Conservation (phyloP, 2,797 vertebrate species). For the Sarcophilus harrisii region DNA sequence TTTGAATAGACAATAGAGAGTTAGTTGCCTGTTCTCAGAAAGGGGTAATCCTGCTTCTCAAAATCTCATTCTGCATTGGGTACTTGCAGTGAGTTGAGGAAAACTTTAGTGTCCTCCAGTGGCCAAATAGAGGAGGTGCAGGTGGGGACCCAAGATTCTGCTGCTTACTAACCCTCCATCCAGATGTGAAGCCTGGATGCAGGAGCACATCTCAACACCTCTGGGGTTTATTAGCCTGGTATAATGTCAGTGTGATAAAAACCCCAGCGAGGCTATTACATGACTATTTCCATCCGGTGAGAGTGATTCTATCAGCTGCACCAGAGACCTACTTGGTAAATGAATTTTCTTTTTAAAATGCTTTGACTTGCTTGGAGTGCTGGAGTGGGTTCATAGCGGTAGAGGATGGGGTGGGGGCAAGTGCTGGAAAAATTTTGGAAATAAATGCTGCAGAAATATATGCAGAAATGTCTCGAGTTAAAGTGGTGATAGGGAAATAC, state of each 20-base stretch:
- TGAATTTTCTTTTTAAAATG: constrained; percentile 68
- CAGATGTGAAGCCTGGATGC: constrained; percentile 22
- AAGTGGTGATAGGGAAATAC: neutral
- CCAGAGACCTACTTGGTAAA: constrained; percentile 64
- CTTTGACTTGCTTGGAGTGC: constrained; percentile 44
- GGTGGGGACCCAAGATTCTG: neutral
- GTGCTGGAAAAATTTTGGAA: neutral
- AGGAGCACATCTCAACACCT: neutral
- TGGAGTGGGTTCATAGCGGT: neutral
- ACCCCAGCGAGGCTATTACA: constrained; percentile 56
- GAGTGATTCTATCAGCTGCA: constrained; percentile 54
- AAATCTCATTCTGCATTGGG: neutral
- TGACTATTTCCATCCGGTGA: constrained; percentile 55
- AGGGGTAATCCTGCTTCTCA: neutral
- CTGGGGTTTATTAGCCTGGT: constrained; percentile 61
- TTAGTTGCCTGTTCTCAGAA: neutral
- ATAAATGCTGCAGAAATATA: neutral
- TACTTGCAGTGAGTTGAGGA: neutral
- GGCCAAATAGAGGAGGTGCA: constrained; percentile 14
- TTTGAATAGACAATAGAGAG: neutral
- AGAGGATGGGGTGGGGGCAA: neutral
- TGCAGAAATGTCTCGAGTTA: neutral
- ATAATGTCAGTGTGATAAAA: constrained; percentile 34
- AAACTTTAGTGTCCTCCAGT: constrained; percentile 51
- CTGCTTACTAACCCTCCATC: neutral